Evolutionary conservation across 2,113 vertebrate genomes (phyloP).

Genomic region (Neomonachus schauinslandi): DNA sequence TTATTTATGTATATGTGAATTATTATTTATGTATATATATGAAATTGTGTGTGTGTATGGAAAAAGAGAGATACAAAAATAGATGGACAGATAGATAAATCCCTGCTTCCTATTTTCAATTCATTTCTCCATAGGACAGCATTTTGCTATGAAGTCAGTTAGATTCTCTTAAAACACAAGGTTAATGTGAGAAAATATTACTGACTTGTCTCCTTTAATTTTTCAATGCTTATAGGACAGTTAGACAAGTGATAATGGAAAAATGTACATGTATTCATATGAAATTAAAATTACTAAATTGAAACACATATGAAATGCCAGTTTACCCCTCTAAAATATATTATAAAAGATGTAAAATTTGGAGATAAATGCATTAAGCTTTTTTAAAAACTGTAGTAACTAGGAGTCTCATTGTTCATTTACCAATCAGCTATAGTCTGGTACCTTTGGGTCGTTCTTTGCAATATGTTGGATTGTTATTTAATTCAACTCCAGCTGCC

Average conservation of each 20-base stretch:
- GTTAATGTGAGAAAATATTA: not conserved
- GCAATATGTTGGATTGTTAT: not conserved
- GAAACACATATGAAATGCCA: not conserved
- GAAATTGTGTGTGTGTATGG: not conserved
- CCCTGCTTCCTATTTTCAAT: not conserved
- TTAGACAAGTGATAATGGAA: not conserved
- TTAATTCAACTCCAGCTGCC: not conserved
- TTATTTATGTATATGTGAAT: not conserved
- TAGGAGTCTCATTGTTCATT: not conserved
- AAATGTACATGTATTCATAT: not conserved
- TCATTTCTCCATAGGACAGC: not conserved
- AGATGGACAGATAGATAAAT: not conserved
- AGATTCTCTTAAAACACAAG: not conserved
- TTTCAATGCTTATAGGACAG: not conserved
- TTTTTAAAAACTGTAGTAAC: not conserved
- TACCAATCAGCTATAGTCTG: not conserved
- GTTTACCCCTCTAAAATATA: not conserved
- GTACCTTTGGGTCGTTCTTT: not conserved
- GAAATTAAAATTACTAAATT: conserved; percentile 25
- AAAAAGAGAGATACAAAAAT: not conserved
- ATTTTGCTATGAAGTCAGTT: not conserved
- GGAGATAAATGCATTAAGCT: not conserved
- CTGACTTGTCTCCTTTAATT: not conserved
- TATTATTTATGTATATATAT: not conserved
- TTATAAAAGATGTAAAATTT: not conserved